Evolutionary conservation across 2,797 vertebrate species (phyloP).

Genomic region (Sebastolobus alascanus): DNA sequence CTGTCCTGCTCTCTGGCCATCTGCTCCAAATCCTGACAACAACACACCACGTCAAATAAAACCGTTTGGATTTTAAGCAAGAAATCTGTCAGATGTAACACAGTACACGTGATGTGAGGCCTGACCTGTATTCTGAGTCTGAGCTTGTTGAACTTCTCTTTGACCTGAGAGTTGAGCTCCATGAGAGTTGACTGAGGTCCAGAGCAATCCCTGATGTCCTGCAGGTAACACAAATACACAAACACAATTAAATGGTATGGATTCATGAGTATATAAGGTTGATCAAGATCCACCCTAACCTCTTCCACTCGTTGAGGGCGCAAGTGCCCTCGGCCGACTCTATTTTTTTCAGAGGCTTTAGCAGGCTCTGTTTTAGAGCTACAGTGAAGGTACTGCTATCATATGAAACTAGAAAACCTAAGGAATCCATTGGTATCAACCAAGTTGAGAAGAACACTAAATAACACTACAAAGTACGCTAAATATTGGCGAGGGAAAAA

Average conservation of each 20-base stretch:
- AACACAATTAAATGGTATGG: background rate
- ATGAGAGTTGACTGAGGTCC: constrained; percentile 89
- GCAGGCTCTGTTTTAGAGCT: no score
- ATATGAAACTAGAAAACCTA: no score
- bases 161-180: constrained; percentile 91
- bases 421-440: no score
- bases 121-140: constrained; percentile 92
- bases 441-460: no score
- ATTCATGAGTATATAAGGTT: background rate
- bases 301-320: no score
- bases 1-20: constrained; percentile 94
- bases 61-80: background rate
- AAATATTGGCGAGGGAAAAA: no score
- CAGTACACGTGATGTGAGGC: background rate
- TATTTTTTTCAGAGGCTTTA: no score
- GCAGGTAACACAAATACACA: constrained; percentile 25
- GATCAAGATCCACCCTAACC: background rate
- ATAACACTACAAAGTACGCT: no score
- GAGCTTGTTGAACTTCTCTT: constrained; percentile 91
- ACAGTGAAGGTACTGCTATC: no score
- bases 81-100: background rate
- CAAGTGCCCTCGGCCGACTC: no score
- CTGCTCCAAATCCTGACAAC: constrained; percentile 91
- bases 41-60: constrained; percentile 3
- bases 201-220: constrained; percentile 91